Evolutionary conservation across 2,797 vertebrate species (phyloP).

Genomic region (Arrhamphus sclerolepis): DNA sequence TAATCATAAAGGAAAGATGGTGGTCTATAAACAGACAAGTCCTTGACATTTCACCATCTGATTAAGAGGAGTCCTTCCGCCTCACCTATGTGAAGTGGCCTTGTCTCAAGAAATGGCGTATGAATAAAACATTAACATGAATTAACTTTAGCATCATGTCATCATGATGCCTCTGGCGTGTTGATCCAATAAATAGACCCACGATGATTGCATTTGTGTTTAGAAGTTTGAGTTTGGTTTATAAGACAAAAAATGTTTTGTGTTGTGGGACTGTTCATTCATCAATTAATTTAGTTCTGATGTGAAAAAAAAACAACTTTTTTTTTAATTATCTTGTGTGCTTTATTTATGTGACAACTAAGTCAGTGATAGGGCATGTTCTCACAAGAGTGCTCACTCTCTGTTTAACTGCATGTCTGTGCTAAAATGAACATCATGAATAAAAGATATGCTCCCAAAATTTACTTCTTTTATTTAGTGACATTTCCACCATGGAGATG

Average conservation of each 20-base stretch:
- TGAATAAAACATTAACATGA: neutral
- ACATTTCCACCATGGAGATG: neutral
- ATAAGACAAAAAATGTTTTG: too few relatives aligned
- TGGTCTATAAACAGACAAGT: neutral
- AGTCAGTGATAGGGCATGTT: neutral
- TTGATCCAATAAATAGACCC: neutral
- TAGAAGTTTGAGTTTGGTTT: too few relatives aligned
- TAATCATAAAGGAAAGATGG: neutral
- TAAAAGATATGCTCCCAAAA: neutral
- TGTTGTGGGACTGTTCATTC: neutral
- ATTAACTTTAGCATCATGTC: neutral
- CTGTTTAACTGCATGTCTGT: neutral
- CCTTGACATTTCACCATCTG: neutral
- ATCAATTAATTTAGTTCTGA: neutral
- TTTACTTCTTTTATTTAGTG: neutral
- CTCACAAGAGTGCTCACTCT: neutral
- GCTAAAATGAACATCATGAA: neutral
- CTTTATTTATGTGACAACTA: neutral
- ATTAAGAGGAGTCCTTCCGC: neutral
- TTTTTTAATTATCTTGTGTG: neutral
- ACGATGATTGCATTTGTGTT: too few relatives aligned
- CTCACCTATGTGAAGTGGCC: neutral
- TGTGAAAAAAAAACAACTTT: neutral
- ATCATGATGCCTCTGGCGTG: too few relatives aligned
- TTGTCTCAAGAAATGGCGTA: neutral